Conservation (phyloP, 2,888 invertebrate species). For the Pilophorus perplexus region DNA sequence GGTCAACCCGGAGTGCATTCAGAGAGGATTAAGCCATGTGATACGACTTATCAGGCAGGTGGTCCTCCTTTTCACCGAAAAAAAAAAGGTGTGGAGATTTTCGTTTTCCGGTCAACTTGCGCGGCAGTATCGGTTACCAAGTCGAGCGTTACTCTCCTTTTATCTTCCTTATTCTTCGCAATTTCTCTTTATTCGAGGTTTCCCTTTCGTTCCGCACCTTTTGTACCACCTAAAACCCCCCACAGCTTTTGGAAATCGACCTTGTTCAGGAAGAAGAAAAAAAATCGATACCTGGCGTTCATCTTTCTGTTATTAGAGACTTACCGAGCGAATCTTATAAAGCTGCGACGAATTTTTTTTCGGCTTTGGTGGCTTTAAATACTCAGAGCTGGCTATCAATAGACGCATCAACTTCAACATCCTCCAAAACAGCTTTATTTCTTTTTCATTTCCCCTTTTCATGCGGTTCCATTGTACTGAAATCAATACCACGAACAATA, state of each 20-base stretch:
- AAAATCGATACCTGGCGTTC: slow-evolving; percentile 12
- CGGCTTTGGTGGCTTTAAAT: not conserved
- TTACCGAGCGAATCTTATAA: slow-evolving; percentile 14
- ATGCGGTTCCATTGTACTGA: too few relatives aligned
- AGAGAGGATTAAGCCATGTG: slow-evolving; percentile 1
- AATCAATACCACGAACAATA: too few relatives aligned
- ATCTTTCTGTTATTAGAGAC: slow-evolving; percentile 8
- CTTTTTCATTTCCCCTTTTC: too few relatives aligned
- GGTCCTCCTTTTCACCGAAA: slow-evolving; percentile 13
- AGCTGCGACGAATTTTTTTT: slow-evolving; percentile 28
- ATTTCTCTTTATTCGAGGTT: too few relatives aligned
- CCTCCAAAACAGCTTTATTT: not conserved
- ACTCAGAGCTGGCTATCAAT: too few relatives aligned
- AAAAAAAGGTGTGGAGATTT: slow-evolving; percentile 40
- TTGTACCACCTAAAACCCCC: not conserved
- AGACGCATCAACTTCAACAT: too few relatives aligned
- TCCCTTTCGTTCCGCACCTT: not conserved
- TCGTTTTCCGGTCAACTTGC: slow-evolving; percentile 42
- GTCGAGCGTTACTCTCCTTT: slow-evolving; percentile 39
- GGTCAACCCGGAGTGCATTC: slow-evolving; percentile 3
- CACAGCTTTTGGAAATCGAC: slow-evolving; percentile 8
- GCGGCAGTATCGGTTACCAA: slow-evolving; percentile 37
- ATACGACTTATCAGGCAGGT: slow-evolving; percentile 21
- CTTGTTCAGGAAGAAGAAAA: not conserved
- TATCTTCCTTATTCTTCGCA: too few relatives aligned